These are phyloP conservation scores for Zoanthus sansibaricus DNA, from an alignment of 92 coral and sea anemone species.

Conservation along the genomic window DNA sequence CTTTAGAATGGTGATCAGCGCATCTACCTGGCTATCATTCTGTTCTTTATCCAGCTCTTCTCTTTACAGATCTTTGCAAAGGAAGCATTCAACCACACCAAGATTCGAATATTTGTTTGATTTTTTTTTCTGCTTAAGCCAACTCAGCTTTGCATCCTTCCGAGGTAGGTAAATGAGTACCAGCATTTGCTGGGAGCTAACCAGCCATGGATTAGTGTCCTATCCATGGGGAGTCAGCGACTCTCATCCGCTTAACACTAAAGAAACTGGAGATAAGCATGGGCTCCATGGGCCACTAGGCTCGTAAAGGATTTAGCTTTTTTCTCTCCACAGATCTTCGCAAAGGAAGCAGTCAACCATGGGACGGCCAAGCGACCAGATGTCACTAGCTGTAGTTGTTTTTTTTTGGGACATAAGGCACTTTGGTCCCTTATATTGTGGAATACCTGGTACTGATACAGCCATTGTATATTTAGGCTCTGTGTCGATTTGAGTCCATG, in stretches of 20 bases:
- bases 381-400: constrained; percentile 10
- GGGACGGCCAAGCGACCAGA: constrained; percentile 21
- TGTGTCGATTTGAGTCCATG: constrained; percentile 2
- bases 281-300: too few relatives aligned
- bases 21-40: constrained; percentile 18
- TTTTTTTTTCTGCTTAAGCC: too few relatives aligned
- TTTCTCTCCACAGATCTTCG: background rate
- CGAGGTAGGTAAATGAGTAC: too few relatives aligned
- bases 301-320: too few relatives aligned
- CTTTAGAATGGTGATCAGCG: constrained; percentile 14
- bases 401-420: background rate
- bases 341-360: constrained; percentile 2
- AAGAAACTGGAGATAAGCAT: too few relatives aligned
- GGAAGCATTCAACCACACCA: constrained; percentile 6
- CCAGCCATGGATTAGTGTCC: too few relatives aligned
- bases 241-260: too few relatives aligned
- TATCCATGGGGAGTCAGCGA: too few relatives aligned
- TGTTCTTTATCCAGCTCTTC: background rate
- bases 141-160: too few relatives aligned
- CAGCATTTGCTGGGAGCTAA: too few relatives aligned
- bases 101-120: too few relatives aligned
- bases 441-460: constrained; percentile 7
- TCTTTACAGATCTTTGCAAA: constrained; percentile 19
- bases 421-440: constrained; percentile 31
- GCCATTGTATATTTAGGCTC: background rate